A percentile compares a stretch with the other conserved stretches of the same genome.
Conservation (phyloP, 1,140 invertebrate genomes). For the Aradophagus sp. region DNA sequence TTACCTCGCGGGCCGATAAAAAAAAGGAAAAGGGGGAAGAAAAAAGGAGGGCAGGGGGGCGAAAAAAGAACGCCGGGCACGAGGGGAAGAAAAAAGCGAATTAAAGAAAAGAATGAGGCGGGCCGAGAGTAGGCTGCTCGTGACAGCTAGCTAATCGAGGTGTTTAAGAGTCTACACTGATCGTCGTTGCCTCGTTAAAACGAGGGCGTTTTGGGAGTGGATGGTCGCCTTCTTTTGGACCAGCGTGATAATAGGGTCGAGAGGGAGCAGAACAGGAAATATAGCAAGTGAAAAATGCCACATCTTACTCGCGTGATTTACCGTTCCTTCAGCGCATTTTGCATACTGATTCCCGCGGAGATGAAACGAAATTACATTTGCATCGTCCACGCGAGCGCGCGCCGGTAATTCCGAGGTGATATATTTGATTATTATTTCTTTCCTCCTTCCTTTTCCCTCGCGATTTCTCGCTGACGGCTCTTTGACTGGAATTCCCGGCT, state of each 20-base stretch:
- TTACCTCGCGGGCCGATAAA: conserved; percentile 71
- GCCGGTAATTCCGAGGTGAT: conserved; percentile 7
- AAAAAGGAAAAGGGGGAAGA: conserved; percentile 37
- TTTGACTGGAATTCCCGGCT: no score
- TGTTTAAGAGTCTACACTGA: conserved; percentile 76
- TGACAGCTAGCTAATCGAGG: conserved; percentile 76
- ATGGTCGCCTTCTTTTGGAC: conserved; percentile 63
- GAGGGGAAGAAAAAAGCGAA: conserved; percentile 67
- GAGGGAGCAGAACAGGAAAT: conserved; percentile 58
- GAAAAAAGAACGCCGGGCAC: conserved; percentile 65
- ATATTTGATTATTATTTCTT: no score
- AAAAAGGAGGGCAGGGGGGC: conserved; percentile 52
- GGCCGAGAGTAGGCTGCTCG: conserved; percentile 72
- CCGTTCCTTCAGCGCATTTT: conserved; percentile 52
- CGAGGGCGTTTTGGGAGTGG: conserved; percentile 63
- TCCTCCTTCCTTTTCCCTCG: no score
- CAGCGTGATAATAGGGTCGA: conserved; percentile 65
- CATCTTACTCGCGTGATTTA: conserved; percentile 62
- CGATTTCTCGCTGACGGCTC: no score
- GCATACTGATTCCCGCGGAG: conserved; percentile 51
- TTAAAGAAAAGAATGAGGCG: conserved; percentile 75
- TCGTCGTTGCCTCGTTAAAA: conserved; percentile 74
- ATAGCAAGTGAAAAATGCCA: conserved; percentile 62
- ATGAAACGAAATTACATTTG: conserved; percentile 45
- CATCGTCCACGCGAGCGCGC: conserved; percentile 21